Conservation (phyloP, 2,888 invertebrate species). For the Tetheella fluctuosa region DNA sequence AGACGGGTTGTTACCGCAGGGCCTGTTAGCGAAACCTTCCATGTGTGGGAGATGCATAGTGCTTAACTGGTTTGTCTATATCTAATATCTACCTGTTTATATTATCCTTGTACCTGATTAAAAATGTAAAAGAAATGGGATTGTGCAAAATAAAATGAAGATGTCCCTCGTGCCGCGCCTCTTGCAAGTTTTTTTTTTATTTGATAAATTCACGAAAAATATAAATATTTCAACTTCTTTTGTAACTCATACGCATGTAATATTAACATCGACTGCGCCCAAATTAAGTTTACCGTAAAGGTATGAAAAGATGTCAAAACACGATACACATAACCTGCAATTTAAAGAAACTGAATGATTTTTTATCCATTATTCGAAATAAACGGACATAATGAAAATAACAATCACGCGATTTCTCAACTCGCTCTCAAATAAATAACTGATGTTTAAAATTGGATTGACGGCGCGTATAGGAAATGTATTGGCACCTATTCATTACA, state of each 20-base stretch:
- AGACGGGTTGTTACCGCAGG: conserved; percentile 69
- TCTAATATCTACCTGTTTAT: conserved; percentile 52
- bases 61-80: conserved; percentile 72
- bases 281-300: conserved; percentile 62
- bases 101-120: conserved; percentile 44
- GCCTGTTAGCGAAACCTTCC: conserved; percentile 69
- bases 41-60: conserved; percentile 74
- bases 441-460: conserved; percentile 50
- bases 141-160: conserved; percentile 17
- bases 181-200: conserved; percentile 10
- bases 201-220: conserved; percentile 11
- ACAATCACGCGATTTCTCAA: conserved; percentile 44
- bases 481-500: conserved; percentile 60
- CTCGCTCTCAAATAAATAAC: conserved; percentile 31
- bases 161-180: not conserved
- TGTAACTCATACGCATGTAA: conserved; percentile 52
- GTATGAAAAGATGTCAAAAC: conserved; percentile 66
- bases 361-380: conserved; percentile 44
- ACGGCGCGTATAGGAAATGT: conserved; percentile 53
- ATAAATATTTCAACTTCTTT: conserved; percentile 49
- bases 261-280: conserved; percentile 43
- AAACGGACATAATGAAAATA: conserved; percentile 30
- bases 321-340: conserved; percentile 49
- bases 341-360: conserved; percentile 52
- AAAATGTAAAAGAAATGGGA: conserved; percentile 14